A percentile compares a stretch with the other conserved stretches of the same genome.
Conservation (phyloP, 2,888 invertebrate genomes). For the Mechanitis mazaeus region DNA sequence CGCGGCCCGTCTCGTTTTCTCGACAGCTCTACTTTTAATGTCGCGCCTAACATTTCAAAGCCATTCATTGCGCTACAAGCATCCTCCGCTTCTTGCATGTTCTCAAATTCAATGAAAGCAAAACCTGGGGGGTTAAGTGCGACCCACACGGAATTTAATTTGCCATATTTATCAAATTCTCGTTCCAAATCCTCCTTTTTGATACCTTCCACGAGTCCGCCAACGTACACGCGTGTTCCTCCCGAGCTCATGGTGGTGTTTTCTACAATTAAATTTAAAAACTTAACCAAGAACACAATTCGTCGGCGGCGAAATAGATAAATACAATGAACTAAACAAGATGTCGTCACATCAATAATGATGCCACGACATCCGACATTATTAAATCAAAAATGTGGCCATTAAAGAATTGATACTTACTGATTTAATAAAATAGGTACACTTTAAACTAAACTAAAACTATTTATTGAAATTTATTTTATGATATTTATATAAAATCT, state of each 20-base stretch:
- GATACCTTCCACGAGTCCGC: slow-evolving; percentile 90
- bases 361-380: slow-evolving; percentile 63
- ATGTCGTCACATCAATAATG: slow-evolving; percentile 63
- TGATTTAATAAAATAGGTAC: slow-evolving; percentile 35
- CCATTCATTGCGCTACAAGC: slow-evolving; percentile 93
- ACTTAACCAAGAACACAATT: slow-evolving; percentile 15
- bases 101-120: slow-evolving; percentile 95
- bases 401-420: slow-evolving; percentile 46
- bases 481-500: slow-evolving; percentile 41
- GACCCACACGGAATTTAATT: slow-evolving; percentile 94
- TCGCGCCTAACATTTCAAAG: slow-evolving; percentile 90
- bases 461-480: slow-evolving; percentile 35
- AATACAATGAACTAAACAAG: slow-evolving; percentile 71
- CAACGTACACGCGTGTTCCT: slow-evolving; percentile 91
- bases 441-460: slow-evolving; percentile 22
- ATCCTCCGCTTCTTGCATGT: slow-evolving; percentile 91
- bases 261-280: slow-evolving; percentile 33
- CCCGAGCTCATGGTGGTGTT: slow-evolving; percentile 60
- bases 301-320: slow-evolving; percentile 44
- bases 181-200: slow-evolving; percentile 94
- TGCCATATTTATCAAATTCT: slow-evolving; percentile 94
- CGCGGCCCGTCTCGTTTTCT: slow-evolving; percentile 85
- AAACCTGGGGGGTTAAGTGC: slow-evolving; percentile 96
- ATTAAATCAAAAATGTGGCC: slow-evolving; percentile 32
- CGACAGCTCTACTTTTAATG: slow-evolving; percentile 91